phyloP scores from a whole-genome alignment of 37 sponge, comb jelly and placozoan species.

The Tethya wilhelma region DNA sequence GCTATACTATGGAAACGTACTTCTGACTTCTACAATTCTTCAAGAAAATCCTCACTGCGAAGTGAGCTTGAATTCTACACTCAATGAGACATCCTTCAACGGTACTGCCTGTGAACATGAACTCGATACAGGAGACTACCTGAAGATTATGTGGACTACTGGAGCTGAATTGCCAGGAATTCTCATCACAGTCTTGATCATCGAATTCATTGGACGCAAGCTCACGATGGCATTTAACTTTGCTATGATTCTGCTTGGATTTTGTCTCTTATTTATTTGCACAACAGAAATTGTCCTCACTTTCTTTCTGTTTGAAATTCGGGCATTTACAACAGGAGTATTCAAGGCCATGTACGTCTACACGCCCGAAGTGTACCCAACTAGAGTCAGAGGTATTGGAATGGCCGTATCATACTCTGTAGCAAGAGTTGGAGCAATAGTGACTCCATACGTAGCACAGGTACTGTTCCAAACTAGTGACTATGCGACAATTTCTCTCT shows the following conservation, averaged over 20 bases:
- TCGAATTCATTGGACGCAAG: constrained; percentile 82
- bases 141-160: constrained; percentile 68
- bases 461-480: constrained; percentile 55
- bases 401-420: constrained; percentile 46
- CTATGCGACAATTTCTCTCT: constrained; percentile 48
- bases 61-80: too few species aligned
- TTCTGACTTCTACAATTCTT: constrained; percentile 67
- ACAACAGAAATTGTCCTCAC: constrained; percentile 30
- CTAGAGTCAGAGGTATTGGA: constrained; percentile 63
- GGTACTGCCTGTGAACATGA: not conserved
- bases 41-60: constrained; percentile 70
- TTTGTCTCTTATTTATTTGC: constrained; percentile 71
- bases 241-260: constrained; percentile 38
- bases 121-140: constrained; percentile 51
- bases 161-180: constrained; percentile 79
- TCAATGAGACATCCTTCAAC: too few species aligned
- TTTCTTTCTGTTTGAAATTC: constrained; percentile 60
- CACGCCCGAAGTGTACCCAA: constrained; percentile 88
- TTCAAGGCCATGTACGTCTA: constrained; percentile 88
- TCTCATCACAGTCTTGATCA: constrained; percentile 66
- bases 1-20: constrained; percentile 70
- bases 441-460: constrained; percentile 80
- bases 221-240: constrained; percentile 74
- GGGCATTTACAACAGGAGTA: constrained; percentile 68
- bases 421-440: constrained; percentile 79